Evolutionary conservation across 2,888 invertebrate genomes (phyloP).

Genomic region (Lucinisca nassula): DNA sequence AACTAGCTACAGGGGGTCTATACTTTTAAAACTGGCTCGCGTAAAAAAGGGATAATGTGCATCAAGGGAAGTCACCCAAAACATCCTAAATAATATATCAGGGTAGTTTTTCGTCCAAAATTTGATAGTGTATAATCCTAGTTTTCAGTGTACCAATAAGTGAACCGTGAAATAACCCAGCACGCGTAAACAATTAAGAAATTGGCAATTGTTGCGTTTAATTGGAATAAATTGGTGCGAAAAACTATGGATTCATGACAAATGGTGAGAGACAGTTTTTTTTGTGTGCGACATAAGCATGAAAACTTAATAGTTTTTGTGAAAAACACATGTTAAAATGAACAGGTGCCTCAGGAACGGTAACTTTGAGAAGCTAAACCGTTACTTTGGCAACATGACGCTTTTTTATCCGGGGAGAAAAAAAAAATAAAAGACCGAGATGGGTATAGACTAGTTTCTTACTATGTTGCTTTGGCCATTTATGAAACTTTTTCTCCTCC

Average conservation of each 20-base stretch:
- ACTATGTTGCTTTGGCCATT: no score
- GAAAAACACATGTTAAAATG: not conserved
- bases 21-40: no score
- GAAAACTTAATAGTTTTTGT: not conserved
- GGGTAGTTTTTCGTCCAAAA: not conserved
- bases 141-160: not conserved
- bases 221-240: not conserved
- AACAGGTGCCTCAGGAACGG: slow-evolving; percentile 8
- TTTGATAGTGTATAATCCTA: not conserved
- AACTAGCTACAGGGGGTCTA: no score
- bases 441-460: no score
- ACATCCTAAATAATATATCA: no score
- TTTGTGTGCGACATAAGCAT: not conserved
- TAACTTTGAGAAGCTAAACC: not conserved
- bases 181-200: not conserved
- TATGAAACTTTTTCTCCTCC: no score
- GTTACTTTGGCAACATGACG: slow-evolving; percentile 73
- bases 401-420: slow-evolving; percentile 29
- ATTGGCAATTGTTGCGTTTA: not conserved
- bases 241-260: not conserved
- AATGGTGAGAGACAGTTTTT: not conserved
- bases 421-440: no score
- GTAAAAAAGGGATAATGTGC: no score
- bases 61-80: no score
- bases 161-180: not conserved